Base-by-base conservation (phyloP, 2,888 invertebrate genomes). In the Eugnorisma glareosa region DNA sequence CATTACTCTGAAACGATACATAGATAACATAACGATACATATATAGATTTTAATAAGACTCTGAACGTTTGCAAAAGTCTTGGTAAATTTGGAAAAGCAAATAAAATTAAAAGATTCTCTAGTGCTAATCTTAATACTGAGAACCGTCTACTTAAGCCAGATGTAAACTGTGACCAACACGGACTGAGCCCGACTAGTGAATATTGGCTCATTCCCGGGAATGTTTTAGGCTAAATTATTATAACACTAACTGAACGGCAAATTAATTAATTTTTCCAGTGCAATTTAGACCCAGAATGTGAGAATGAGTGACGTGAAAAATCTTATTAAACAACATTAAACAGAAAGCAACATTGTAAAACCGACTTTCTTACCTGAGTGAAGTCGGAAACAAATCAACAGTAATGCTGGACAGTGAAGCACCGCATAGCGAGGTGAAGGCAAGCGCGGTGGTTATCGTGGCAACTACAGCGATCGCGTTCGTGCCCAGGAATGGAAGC, bases 361-460 rank as follows among this genome's bases (percentile, higher is more conserved):
- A 18, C 59, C 8, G 10, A 21, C 28, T 18, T 40, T 5, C 13
- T 59, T 89, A 98, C 98, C 98, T 97, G 28, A 98, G 93, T 1
- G 97, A 97, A 1, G 98, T 98, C 0, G 98, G 98, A 83, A 98
- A 98, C 63, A 98, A 90, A 77, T 97, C 97, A 0, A 98, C 97
- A 77, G 97, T 94, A 87, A 98, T 95, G 91, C 98, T 97, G 83
- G 97, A 92, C 81, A 98, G 90, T 76, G 98, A 92, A 88, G 98
- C 98, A 82, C 97, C 91, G 84, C 96, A 89, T 84, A 98, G 93
- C 76, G 97, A 95, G 1, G 96, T 96, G 79, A 97, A 92, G 2
- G 97, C 96, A 10, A 97, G 93, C 67, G 97, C 97, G 0, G 97
- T 87, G 2, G 98, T 96, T 8, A 97, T 96, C 86, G 97, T 92